These are phyloP conservation scores for Acanthurus tractus DNA, from an alignment of 2,797 vertebrate genomes.

Conservation along the genomic window DNA sequence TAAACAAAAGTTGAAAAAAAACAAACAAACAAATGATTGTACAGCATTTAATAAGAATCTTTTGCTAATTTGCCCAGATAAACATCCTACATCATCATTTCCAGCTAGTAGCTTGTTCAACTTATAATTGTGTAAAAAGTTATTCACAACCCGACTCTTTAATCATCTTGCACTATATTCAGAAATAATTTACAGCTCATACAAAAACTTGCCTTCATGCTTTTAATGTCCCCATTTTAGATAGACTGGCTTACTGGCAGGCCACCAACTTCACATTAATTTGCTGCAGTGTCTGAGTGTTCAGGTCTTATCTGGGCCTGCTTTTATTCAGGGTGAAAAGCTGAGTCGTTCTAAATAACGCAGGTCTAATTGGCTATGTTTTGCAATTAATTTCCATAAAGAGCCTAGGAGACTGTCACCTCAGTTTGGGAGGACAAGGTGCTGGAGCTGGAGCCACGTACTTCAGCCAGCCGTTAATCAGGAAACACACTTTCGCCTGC, in stretches of 20 bases:
- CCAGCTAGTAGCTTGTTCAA: conserved; percentile 27
- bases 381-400: conserved; percentile 89
- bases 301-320: conserved; percentile 70
- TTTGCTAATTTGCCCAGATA: conserved; percentile 19
- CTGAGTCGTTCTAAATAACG: conserved; percentile 86
- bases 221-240: conserved; percentile 69
- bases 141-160: conserved; percentile 42
- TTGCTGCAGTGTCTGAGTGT: conserved; percentile 75
- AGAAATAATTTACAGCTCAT: conserved; percentile 54
- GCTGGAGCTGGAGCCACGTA: conserved; percentile 71
- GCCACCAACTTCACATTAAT: conserved; percentile 83
- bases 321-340: conserved; percentile 83
- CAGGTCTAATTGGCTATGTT: conserved; percentile 88
- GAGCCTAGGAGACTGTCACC: conserved; percentile 83
- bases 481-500: conserved; percentile 81
- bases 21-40: conserved; percentile 19
- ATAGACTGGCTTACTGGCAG: conserved; percentile 77
- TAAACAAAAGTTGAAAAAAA: conserved; percentile 40
- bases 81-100: conserved; percentile 27
- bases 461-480: conserved; percentile 85
- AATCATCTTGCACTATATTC: conserved; percentile 48
- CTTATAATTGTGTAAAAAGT: conserved; percentile 50
- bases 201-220: conserved; percentile 55
- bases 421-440: conserved; percentile 79
- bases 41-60: conserved; percentile 10